Evolutionary conservation across 2,888 invertebrate species (phyloP), one percentile per base, ranked within the genome.

Genomic region (Neoitamus cyanurus): DNA sequence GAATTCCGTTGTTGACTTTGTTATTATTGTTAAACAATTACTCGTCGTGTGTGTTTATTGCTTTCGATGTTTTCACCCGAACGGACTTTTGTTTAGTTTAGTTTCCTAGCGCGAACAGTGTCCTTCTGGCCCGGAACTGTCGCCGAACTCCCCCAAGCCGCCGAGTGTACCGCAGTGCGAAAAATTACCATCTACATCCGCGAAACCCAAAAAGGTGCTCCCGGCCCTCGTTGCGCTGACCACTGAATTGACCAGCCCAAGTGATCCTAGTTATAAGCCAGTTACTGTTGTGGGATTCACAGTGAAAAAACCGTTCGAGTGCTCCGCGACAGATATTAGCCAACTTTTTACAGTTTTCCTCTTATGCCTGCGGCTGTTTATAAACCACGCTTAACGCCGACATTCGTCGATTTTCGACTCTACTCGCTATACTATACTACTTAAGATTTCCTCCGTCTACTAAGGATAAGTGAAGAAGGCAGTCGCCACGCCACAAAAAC

Each of bases 1-100:
- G 46, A 42, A 83, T 70, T 83, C n/a, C 31, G 69, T 69, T 83
- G 89, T 88, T 87, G 85, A 68, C 42, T 77, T 84, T 83, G 73
- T 84, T 85, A 73, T 86, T 85, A 42, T 85, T 82, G 36, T 83
- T 70, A 77, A 28, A 46, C 78, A 42, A 31, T 77, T 77, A 46
- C 70, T 80, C 78, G 70, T 75, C 78, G 84, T 84, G 69, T 78
- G 69, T 84, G 77, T 78, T 78, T 84, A 75, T 77, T 20, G 78
- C 42, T 75, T 84, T 77, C 30, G 46, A 75, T 48, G 69, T 84
- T 84, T 84, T 84, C n/a, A 20, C 28, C 58, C 58, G 58, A 68
- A 80, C 80, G 80, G 42, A 80, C 80, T 80, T 80, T 80, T 69
- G 69, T 83, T 83, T 68, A 83, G 25, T 28, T 70, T 82, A 30